Evolutionary conservation across 2,797 vertebrate genomes (phyloP).

Genomic region (Coregonus suidteri): DNA sequence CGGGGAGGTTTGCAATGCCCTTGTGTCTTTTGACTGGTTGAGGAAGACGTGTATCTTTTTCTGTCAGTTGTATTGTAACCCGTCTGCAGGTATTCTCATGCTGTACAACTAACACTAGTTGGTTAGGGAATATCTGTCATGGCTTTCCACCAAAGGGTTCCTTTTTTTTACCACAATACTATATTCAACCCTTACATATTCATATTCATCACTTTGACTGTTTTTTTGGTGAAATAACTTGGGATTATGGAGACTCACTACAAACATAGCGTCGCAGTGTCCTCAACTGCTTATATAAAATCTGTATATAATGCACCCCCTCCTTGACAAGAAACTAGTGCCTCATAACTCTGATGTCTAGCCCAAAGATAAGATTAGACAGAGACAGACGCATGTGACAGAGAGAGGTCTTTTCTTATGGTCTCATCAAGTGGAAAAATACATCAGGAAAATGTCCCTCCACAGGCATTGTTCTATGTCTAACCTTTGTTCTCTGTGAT

Average conservation of each 20-base stretch:
- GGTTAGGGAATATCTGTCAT: constrained; percentile 51
- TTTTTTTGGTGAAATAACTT: constrained; percentile 42
- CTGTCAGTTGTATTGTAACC: constrained; percentile 12
- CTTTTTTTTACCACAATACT: constrained; percentile 17
- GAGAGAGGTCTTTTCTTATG: constrained; percentile 31
- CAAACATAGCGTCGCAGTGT: constrained; percentile 15
- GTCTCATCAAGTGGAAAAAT: constrained; percentile 56
- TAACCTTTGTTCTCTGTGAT: constrained; percentile 55
- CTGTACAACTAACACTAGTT: constrained; percentile 2
- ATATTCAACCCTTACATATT: constrained; percentile 35
- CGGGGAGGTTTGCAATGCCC: constrained; percentile 6
- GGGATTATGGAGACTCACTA: constrained; percentile 40
- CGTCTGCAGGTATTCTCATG: constrained; percentile 29
- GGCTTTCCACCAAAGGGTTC: constrained; percentile 37
- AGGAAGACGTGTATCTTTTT: constrained; percentile 2
- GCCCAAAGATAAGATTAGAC: constrained; percentile 42
- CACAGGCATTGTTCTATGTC: constrained; percentile 19
- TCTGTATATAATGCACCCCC: constrained; percentile 43
- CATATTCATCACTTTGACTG: constrained; percentile 52
- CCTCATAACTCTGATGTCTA: constrained; percentile 31
- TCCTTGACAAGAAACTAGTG: constrained; percentile 33
- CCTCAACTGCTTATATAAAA: constrained; percentile 44
- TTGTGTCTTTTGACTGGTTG: background rate
- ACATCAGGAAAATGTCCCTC: constrained; percentile 44
- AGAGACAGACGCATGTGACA: constrained; percentile 38